phyloP scores from a whole-genome alignment of 2,113 vertebrate genomes.

The Scomber colias region DNA sequence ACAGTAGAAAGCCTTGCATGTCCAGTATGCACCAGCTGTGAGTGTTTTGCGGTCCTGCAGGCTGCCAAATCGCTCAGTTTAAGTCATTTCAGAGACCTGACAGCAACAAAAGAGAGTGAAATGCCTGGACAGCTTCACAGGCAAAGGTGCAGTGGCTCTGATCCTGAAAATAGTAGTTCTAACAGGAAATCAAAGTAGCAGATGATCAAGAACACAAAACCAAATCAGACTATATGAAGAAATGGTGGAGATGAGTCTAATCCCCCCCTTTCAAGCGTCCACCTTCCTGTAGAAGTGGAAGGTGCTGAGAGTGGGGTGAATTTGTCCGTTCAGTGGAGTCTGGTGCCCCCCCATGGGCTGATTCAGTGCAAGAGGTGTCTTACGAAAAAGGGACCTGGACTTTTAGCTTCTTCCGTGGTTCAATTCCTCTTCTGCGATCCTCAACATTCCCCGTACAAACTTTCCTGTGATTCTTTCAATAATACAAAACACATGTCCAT shows the following conservation, averaged over 20 bases:
- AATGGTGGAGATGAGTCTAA: conserved; percentile 51
- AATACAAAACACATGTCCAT: conserved; percentile 40
- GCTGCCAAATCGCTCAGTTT: conserved; percentile 35
- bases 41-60: conserved; percentile 21
- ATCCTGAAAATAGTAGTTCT: conserved; percentile 52
- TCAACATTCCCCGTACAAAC: conserved; percentile 46
- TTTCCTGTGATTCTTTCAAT: conserved; percentile 51
- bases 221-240: conserved; percentile 32
- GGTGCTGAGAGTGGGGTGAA: conserved; percentile 26
- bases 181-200: conserved; percentile 21
- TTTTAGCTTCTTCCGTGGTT: conserved; percentile 64
- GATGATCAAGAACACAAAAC: conserved; percentile 20
- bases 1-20: background rate
- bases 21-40: conserved; percentile 19
- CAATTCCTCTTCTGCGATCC: conserved; percentile 40
- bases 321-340: conserved; percentile 45
- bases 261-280: conserved; percentile 23
- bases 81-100: conserved; percentile 9
- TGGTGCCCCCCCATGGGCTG: conserved; percentile 24
- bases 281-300: conserved; percentile 31
- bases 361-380: conserved; percentile 79
- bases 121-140: conserved; percentile 20
- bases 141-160: conserved; percentile 55
- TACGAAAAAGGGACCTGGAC: conserved; percentile 42
- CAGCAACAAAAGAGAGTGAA: conserved; percentile 27